Percentiles rank a stretch among this genome's conserved stretches.
phyloP scores from a whole-genome alignment of 2,888 invertebrate genomes.

The Aspidiotus destructor region DNA sequence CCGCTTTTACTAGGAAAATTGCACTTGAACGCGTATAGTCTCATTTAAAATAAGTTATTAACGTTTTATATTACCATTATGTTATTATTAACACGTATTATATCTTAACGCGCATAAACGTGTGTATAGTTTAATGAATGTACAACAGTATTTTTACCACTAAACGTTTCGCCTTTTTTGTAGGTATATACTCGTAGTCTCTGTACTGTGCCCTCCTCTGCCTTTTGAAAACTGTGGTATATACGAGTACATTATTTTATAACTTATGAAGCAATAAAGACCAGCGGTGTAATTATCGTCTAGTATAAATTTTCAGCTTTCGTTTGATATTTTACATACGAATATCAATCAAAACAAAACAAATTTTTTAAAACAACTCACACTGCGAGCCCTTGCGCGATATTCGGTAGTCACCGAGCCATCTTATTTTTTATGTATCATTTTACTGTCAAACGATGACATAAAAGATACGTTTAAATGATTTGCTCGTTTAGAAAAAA shows the following conservation, averaged over 20 bases:
- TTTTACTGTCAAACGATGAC: too few relatives aligned
- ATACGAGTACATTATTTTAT: background rate
- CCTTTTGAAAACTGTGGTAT: background rate
- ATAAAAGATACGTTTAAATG: too few relatives aligned
- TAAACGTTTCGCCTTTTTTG: constrained; percentile 21
- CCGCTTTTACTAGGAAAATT: constrained; percentile 11
- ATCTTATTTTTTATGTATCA: too few relatives aligned
- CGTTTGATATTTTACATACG: too few relatives aligned
- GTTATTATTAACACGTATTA: constrained; percentile 31
- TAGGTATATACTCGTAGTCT: too few relatives aligned
- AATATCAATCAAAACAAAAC: too few relatives aligned
- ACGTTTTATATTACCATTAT: constrained; percentile 32
- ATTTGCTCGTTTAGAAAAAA: too few relatives aligned
- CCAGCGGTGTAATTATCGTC: background rate
- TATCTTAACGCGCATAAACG: constrained; percentile 20
- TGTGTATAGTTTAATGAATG: background rate
- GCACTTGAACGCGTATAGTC: constrained; percentile 12
- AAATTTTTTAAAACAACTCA: too few relatives aligned
- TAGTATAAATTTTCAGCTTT: constrained; percentile 1
- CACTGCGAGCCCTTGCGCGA: too few relatives aligned
- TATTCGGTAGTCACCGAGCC: too few relatives aligned
- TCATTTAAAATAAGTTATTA: constrained; percentile 30
- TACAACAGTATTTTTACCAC: constrained; percentile 21
- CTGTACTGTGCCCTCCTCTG: too few relatives aligned
- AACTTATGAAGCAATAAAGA: constrained; percentile 12